These are phyloP conservation scores for Loripinus fragilis DNA, from an alignment of 2,888 invertebrate species.

Conservation along the genomic window DNA sequence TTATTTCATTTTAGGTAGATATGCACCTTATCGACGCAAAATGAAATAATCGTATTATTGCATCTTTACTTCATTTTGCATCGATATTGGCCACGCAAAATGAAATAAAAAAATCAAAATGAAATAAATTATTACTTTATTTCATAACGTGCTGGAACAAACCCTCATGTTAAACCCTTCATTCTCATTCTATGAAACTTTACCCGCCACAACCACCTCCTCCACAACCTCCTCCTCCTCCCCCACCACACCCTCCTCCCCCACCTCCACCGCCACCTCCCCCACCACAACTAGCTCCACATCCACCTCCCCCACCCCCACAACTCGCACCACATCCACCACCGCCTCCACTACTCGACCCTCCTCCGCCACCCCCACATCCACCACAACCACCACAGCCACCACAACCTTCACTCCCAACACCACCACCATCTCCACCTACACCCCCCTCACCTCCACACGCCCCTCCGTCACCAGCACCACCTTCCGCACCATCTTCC, in stretches of 20 bases:
- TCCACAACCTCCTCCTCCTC: neutral
- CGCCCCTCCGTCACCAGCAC: conserved; percentile 22
- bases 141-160: too few species aligned
- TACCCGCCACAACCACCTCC: conserved; percentile 11
- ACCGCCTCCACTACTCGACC: neutral
- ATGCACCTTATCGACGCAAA: too few species aligned
- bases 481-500: conserved; percentile 21
- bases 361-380: neutral
- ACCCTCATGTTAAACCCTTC: too few species aligned
- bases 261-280: neutral
- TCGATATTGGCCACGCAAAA: too few species aligned
- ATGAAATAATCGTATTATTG: too few species aligned
- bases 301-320: conserved; percentile 22
- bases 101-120: too few species aligned
- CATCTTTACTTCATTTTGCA: too few species aligned
- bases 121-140: too few species aligned
- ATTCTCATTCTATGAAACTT: too few species aligned
- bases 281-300: conserved; percentile 18
- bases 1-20: too few species aligned
- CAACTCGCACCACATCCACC: neutral
- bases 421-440: conserved; percentile 21
- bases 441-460: conserved; percentile 19
- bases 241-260: neutral
- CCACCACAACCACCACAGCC: conserved; percentile 14
- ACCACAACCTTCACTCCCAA: conserved; percentile 9